Evolutionary conservation across 2,797 vertebrate genomes (phyloP), one percentile per base, ranked within the genome.

Genomic region (Hyperoplus lanceolatus): DNA sequence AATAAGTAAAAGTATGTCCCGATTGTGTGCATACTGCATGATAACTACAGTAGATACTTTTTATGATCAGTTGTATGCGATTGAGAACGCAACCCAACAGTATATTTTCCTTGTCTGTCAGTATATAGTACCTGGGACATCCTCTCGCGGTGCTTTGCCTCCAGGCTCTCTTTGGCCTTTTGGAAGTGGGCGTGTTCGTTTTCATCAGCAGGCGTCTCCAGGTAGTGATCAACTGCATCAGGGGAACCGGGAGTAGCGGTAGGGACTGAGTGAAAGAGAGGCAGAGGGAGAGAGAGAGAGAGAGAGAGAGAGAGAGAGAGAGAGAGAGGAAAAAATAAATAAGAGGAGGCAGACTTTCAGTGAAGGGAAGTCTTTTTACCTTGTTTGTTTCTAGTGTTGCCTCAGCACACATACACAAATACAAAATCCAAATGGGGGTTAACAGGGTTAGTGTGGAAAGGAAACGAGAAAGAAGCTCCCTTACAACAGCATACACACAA

Each of bases 111-210:
- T 49, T 53, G 45, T 8, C 29, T 15, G 39, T 18, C 11, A 4
- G 5, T 15, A 29, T 9, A 10, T 59, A 2, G 6, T 90, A 99
- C 98, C 97, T 99, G 97, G 57, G 97, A 98, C 98, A 99, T 99
- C 75, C 96, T 96, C 90, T 99, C 98, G 0, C 97, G 95, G 91
- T 99, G 97, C 72, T 98, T 99, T 70, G 97, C 97, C 89, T 99
- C 98, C 70, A 99, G 95, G 45, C 97, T 97, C 85, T 99, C 97
- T 84, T 99, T 99, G 79, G 98, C 98, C 90, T 99, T 98, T 91
- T 98, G 97, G 93, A 99, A 99, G 87, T 97, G 97, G 75, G 96
- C 95, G 1, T 99, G 98, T 3, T 99, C 98, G 8, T 99, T 98
- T 77, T 99, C 97, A 53, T 99, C 98, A 0, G 97, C 97, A 0